A percentile compares a stretch with the other conserved stretches of the same genome.
Evolutionary conservation across 2,113 vertebrate species (phyloP).

Genomic region (Melanocharis versteri): DNA sequence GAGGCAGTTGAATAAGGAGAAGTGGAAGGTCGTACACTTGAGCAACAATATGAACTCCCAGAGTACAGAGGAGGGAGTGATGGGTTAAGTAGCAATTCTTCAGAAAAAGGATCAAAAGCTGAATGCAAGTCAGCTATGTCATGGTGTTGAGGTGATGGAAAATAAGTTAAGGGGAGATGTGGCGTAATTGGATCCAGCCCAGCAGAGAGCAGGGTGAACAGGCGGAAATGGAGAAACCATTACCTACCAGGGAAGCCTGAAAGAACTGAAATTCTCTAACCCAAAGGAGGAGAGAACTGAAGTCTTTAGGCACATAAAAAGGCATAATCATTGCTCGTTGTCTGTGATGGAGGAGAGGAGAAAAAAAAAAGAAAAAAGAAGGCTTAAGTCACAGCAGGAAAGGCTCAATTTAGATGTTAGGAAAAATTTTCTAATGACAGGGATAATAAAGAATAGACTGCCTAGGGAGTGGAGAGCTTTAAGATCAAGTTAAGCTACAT

Average conservation of each 20-base stretch:
- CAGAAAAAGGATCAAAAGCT: constrained; percentile 42
- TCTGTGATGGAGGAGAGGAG: neutral
- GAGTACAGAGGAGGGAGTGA: neutral
- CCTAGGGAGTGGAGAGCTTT: constrained; percentile 49
- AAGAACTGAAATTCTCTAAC: neutral
- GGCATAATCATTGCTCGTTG: neutral
- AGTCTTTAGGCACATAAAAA: constrained; percentile 40
- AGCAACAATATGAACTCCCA: neutral
- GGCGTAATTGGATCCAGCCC: constrained; percentile 52
- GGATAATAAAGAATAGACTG: constrained; percentile 60
- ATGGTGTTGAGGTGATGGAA: constrained; percentile 42
- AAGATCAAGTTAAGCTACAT: constrained; percentile 61
- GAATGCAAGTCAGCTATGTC: neutral
- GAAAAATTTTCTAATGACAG: constrained; percentile 62
- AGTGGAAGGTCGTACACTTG: neutral
- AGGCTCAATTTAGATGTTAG: constrained; percentile 62
- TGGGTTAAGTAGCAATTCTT: constrained; percentile 2
- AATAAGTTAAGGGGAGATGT: neutral
- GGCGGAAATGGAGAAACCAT: neutral
- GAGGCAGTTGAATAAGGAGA: neutral
- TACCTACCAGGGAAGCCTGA: neutral
- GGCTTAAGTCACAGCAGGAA: constrained; percentile 61
- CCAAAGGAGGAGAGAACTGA: constrained; percentile 10
- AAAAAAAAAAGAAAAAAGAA: neutral
- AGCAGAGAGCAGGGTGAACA: neutral